Percentiles rank a stretch among this genome's conserved stretches.
Evolutionary conservation across 2,797 vertebrate genomes (phyloP).

Genomic region (Heterohyrax brucei): DNA sequence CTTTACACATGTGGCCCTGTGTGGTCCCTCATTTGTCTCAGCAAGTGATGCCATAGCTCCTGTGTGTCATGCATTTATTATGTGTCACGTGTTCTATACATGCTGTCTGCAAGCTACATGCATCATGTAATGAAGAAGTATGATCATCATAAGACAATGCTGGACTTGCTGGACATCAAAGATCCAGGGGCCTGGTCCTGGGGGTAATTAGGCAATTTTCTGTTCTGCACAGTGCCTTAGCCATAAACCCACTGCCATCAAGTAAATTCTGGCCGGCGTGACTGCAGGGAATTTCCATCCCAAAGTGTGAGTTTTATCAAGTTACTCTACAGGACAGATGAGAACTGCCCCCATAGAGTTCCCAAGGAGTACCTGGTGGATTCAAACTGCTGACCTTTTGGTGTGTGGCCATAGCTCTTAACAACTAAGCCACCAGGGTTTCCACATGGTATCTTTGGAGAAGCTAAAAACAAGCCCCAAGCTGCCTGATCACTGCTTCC

Average conservation of each 20-base stretch:
- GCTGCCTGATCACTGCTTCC: background rate
- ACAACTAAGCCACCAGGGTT: too few species aligned
- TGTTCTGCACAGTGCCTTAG: background rate
- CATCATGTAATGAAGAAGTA: background rate
- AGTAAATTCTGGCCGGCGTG: too few species aligned
- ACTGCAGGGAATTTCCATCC: too few species aligned
- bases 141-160: background rate
- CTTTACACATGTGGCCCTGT: background rate
- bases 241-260: too few species aligned
- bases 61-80: too few species aligned
- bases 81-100: background rate
- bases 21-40: background rate
- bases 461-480: background rate
- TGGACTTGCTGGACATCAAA: background rate
- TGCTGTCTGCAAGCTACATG: background rate
- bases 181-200: background rate
- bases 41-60: background rate
- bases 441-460: too few species aligned
- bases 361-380: too few species aligned
- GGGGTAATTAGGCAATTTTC: background rate
- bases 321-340: too few species aligned
- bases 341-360: too few species aligned
- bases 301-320: too few species aligned
- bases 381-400: too few species aligned
- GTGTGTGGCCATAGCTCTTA: too few species aligned